Base-by-base conservation (phyloP, 2,797 vertebrate genomes). In the Chlorospingus semifuscus region DNA sequence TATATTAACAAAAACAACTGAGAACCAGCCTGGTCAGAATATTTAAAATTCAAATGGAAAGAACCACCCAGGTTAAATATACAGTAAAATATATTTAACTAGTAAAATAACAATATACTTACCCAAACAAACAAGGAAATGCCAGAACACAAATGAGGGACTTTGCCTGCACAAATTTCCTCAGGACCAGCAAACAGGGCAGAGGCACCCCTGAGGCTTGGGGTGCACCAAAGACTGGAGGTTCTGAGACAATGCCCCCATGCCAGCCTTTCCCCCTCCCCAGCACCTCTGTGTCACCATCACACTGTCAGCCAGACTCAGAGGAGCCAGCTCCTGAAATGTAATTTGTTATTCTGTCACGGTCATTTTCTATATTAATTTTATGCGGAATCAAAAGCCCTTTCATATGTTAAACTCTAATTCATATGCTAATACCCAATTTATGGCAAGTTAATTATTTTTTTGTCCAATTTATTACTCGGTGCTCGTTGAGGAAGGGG, bases 401-500 rank as follows among this genome's bases (percentile, higher is more conserved):
- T 97, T 97, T 97, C 96, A 96, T 97, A 96, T 97, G 96, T 94
- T 96, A 97, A 97, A 95, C 86, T 72, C 78, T 50, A 89, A 96
- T 97, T 97, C 97, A 94, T 95, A 96, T 97, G 96, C 96, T 97
- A 97, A 97, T 96, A 71, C 49, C 64, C 57, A 89, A 72, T 96
- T 95, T 96, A 94, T 16, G 59, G 94, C 83, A 83, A 96, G 94
- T 95, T 96, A 97, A 96, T 97, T 97, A 96, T 96, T 96, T 97
- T 97, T 97, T 94, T 71, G 89, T 97, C 70, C 71, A 84, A 85
- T 92, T 77, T 89, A 86, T 95, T 94, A 70, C 88, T 89, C 15
- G 1, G 42, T 18, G 7, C 78, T 94, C 65, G 0, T 2, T 7
- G 32, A 56, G 70, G 83, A 81, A 83, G 41, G 52, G 52, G 66